A percentile compares a stretch with the other conserved stretches of the same genome.
Evolutionary conservation across 2,797 vertebrate genomes (phyloP).

Genomic region (Limnodromus scolopaceus): DNA sequence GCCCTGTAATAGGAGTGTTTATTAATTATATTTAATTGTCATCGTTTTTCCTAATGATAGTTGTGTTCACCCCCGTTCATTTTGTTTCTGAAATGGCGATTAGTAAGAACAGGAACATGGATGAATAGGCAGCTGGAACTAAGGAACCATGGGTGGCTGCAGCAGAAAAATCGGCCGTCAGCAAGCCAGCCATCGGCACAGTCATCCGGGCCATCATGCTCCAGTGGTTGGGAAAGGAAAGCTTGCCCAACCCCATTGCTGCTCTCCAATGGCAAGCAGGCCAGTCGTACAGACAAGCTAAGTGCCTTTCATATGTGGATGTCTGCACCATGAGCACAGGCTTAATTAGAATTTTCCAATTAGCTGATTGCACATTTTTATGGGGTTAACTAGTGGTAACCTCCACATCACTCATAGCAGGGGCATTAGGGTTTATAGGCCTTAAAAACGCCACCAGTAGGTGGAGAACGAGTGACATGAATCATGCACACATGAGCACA

Average conservation of each 20-base stretch:
- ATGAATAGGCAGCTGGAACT: slow-evolving; percentile 41
- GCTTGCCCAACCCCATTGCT: not conserved
- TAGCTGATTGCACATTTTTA: slow-evolving; percentile 13
- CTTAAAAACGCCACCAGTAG: slow-evolving; percentile 31
- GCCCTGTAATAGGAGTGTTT: slow-evolving; percentile 66
- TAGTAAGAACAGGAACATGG: slow-evolving; percentile 3
- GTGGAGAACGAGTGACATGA: slow-evolving; percentile 38
- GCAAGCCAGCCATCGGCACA: not conserved
- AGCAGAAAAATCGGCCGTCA: not conserved
- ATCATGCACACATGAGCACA: not conserved
- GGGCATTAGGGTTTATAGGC: not conserved
- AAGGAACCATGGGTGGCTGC: slow-evolving; percentile 25
- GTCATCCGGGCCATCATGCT: not conserved
- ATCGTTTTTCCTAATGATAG: slow-evolving; percentile 59
- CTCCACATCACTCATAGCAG: not conserved
- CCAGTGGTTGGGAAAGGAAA: slow-evolving; percentile 13
- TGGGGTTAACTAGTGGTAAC: slow-evolving; percentile 1
- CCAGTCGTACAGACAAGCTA: not conserved
- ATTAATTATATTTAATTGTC: slow-evolving; percentile 74
- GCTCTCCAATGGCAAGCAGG: not conserved
- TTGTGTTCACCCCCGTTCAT: slow-evolving; percentile 27
- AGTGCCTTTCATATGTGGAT: not conserved
- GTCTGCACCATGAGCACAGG: not conserved
- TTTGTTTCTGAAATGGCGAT: slow-evolving; percentile 37
- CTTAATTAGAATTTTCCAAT: slow-evolving; percentile 40